Base-by-base conservation (phyloP, 2,888 invertebrate genomes). In the Cylindroiulus punctatus region DNA sequence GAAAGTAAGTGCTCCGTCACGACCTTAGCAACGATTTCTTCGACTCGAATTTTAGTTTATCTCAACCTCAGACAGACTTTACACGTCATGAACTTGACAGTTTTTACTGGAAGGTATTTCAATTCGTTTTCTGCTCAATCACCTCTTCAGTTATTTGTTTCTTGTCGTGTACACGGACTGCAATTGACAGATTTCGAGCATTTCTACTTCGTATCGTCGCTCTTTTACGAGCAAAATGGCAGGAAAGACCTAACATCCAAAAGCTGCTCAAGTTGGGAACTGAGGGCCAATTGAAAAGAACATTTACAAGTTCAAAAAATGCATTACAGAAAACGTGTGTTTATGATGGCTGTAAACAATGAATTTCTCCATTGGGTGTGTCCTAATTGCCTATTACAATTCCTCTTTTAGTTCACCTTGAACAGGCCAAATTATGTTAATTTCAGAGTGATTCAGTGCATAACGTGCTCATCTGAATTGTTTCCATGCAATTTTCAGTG, bases 1-100 rank as follows among this genome's bases (percentile, higher is more conserved):
- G 57, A 57, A 57, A 57, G n/a, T 57, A 57, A 57, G 57, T 57
- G 57, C 57, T 57, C 57, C 22, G 57, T 57, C 57, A 57, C 57
- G 57, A 57, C 57, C 57, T 57, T 57, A 57, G 57, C 57, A 57
- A 57, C 22, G 57, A 57, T 57, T 57, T 57, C 22, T 57, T 22
- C 57, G 57, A 57, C 57, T 57, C 57, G 57, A 57, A 57, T 57
- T 57, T 57, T n/a, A 57, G 57, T 57, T 57, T 57, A 57, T 57
- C 57, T 57, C 57, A 57, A 57, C 57, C 57, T 57, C 57, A 57
- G 57, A 57, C 57, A 57, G 57, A 57, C 57, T 57, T 57, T 57
- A 57, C 57, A 57, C 57, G 57, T 57, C 57, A 57, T 57, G 57
- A 57, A 57, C 57, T 57, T 57, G 57, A 57, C 57, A 57, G 57